Base-by-base conservation (phyloP, 2,888 invertebrate species). In the Yponomeuta cagnagella region DNA sequence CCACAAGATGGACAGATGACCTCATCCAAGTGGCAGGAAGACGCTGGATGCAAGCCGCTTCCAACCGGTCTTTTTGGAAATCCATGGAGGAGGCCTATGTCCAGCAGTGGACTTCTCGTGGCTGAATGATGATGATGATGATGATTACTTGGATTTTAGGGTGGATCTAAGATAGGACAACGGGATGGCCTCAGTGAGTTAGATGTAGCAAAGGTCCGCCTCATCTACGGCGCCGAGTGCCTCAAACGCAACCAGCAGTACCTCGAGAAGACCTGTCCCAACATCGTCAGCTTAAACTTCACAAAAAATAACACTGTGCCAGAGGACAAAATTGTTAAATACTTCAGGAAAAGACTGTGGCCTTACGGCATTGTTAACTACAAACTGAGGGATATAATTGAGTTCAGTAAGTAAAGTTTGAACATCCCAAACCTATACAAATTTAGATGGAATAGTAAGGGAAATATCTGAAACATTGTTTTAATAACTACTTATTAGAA, bases 261-360 rank as follows among this genome's bases (percentile, higher is more conserved):
- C 70, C 82, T 90, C 0, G 30, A 82, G 5, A 85, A 83, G 71
- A 91, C 90, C 2, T 92, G 91, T 63, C 89, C 90, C 0, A 88
- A 80, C 67, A 90, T 87, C 0, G 80, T 88, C 1, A 82, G 77
- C 71, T 15, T 74, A 0, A 72, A 71, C 43, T 72, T 73, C 1
- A 33, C 37, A 10, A 70, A 71, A n/a, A n/a, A 72, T 0, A 48
- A 67, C 0, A 73, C 74, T 9, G 71, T 79, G 10, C 72, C 79
- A 0, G 58, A 78, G 43, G 2, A 75, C 0, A 83, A 87, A 4
- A 85, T 90, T 8, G 72, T 82, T 0, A 73, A 82, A 0, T 90
- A 90, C 74, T 91, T 87, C 73, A 75, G 75, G 33, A 75, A 84
- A 1, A 83, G 84, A 73, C 48, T 90, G 3, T 91, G 91, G 91